Base-by-base conservation (phyloP, 2,797 vertebrate genomes). In the Hyperoplus lanceolatus region DNA sequence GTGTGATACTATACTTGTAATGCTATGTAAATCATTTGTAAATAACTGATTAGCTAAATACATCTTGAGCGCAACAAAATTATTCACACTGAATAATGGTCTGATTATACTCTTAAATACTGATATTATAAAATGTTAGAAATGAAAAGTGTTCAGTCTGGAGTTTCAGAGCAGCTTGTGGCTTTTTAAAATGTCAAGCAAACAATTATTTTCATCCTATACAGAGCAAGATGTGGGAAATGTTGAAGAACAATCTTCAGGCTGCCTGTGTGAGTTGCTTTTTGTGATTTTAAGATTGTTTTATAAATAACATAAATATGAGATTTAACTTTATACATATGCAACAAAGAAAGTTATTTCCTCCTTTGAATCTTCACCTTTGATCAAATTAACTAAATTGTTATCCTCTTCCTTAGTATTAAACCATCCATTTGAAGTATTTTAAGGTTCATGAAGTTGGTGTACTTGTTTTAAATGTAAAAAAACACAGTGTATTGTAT, bases 221-320 rank as follows among this genome's bases (percentile, higher is more conserved):
- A 55, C 90, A 95, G 95, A 95, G 77, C 91, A 94, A 93, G 92
- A 97, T 80, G 90, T 94, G 6, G 94, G 93, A 79, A 88, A 57
- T 39, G 41, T 58, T 77, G 96, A 96, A n/a, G 95, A 73, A 56
- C 86, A 89, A 80, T 92, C 87, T 77, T 79, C 91, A 7, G 82
- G 67, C 80, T 98, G 97, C 82, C 81, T 93, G 77, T 94, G 97
- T 99, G 93, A 97, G 96, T 85, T 79, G 14, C 39, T 38, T 54
- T 54, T 58, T 49, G 72, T 48, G 9, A 49, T 43, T 8, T 62
- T 38, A 54, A 60, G 0, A 39, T 48, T 70, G 7, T 66, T 78
- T 45, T 21, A n/a, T 53, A 5, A 36, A 42, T 53, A 0, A 36
- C 14, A 49, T 12, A 21, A 42, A 3, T 15, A 45, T 75, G 68